Evolutionary conservation across 2,888 invertebrate species (phyloP).

Genomic region (Caenorhabditis doughertyi): DNA sequence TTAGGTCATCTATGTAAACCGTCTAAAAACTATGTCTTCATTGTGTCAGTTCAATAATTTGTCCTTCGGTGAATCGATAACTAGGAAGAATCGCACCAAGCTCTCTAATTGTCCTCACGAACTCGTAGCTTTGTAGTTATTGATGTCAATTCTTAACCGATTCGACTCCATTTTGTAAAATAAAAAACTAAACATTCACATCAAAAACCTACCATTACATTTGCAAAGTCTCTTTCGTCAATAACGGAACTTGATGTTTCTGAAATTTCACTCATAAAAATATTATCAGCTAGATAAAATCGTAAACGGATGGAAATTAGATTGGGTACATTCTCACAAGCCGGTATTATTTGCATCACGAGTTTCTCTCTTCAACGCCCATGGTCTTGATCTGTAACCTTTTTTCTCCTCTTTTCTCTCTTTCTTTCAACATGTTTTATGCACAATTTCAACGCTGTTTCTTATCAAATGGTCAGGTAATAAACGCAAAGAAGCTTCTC

Average conservation of each 20-base stretch:
- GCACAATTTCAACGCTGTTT: conserved; percentile 23
- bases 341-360: conserved; percentile 39
- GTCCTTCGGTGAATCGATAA: too few relatives aligned
- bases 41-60: too few relatives aligned
- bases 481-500: conserved; percentile 3
- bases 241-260: conserved; percentile 1
- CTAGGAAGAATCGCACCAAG: too few relatives aligned
- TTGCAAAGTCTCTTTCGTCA: not conserved
- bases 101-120: too few relatives aligned
- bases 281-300: conserved; percentile 19
- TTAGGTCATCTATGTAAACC: too few relatives aligned
- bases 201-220: too few relatives aligned
- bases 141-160: too few relatives aligned
- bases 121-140: too few relatives aligned
- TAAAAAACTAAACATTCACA: too few relatives aligned
- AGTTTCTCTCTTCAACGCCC: not conserved
- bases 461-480: conserved; percentile 33
- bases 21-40: too few relatives aligned
- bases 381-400: conserved; percentile 47
- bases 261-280: not conserved
- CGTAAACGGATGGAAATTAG: conserved; percentile 22
- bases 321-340: conserved; percentile 32
- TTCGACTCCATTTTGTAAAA: too few relatives aligned
- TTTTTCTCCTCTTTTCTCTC: too few relatives aligned
- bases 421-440: not conserved